Conservation (phyloP, 2,888 invertebrate species). For the Phrixothrix hirtus region DNA sequence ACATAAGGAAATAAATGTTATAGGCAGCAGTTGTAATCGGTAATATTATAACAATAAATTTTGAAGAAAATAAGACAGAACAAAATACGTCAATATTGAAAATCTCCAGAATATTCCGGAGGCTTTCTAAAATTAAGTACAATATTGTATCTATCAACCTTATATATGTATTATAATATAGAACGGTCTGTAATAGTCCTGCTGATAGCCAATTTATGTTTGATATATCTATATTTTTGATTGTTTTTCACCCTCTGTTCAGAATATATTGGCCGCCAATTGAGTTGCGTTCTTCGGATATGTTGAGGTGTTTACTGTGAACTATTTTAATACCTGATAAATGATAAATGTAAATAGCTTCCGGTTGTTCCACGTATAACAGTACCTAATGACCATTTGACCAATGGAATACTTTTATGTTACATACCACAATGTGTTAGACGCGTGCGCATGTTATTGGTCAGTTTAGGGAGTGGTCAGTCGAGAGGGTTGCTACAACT, state of each 20-base stretch:
- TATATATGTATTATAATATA: conserved; percentile 35
- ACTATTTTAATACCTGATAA: too few species aligned
- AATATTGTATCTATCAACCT: conserved; percentile 5
- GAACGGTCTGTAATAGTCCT: conserved; percentile 37
- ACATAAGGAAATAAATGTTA: too few species aligned
- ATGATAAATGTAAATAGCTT: too few species aligned
- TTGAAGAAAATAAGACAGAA: too few species aligned
- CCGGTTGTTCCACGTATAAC: too few species aligned
- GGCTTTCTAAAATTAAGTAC: conserved; percentile 1
- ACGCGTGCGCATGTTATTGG: conserved; percentile 48
- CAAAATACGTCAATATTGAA: too few species aligned
- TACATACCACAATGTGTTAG: conserved; percentile 26
- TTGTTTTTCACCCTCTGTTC: conserved; percentile 33
- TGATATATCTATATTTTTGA: conserved; percentile 36
- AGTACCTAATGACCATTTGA: not conserved
- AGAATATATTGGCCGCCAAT: conserved; percentile 27
- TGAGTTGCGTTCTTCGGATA: conserved; percentile 22
- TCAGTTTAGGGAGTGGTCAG: conserved; percentile 54
- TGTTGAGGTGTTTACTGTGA: too few species aligned
- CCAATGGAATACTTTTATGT: conserved; percentile 28
- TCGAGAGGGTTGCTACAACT: conserved; percentile 45
- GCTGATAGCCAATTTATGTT: conserved; percentile 36
- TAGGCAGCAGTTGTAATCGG: too few species aligned
- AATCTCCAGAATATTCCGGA: too few species aligned
- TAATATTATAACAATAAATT: too few species aligned